Percentiles rank a stretch among this genome's conserved stretches.
Evolutionary conservation across 2,888 invertebrate genomes (phyloP).

Genomic region (Dynastes hyllus): DNA sequence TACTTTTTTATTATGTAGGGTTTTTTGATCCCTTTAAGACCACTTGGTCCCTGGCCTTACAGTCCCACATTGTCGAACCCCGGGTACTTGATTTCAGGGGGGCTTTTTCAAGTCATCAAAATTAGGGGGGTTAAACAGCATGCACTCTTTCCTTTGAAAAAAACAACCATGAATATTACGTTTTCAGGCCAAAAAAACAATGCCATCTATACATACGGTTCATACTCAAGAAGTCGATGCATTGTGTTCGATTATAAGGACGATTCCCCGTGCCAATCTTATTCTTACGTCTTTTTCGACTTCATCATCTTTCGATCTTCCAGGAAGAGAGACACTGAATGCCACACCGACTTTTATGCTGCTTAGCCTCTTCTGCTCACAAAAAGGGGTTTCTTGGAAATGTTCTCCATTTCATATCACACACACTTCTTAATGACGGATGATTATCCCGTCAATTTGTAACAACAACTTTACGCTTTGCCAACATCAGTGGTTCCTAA

Average conservation of each 20-base stretch:
- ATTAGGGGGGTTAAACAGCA: constrained; percentile 56
- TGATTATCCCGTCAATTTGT: constrained; percentile 53
- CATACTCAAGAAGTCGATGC: constrained; percentile 2
- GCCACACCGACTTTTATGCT: constrained; percentile 8
- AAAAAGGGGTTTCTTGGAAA: constrained; percentile 45
- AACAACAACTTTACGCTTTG: constrained; percentile 26
- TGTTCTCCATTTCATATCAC: constrained; percentile 45
- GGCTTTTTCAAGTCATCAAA: too few relatives aligned
- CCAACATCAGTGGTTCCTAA: constrained; percentile 16
- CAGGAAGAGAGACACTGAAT: constrained; percentile 25
- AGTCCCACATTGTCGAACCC: too few relatives aligned
- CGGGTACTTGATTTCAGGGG: too few relatives aligned
- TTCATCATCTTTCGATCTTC: constrained; percentile 33
- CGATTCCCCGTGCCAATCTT: constrained; percentile 47
- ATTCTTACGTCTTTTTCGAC: constrained; percentile 15
- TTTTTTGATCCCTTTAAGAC: neutral
- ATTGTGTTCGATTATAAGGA: constrained; percentile 43
- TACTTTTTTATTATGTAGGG: too few relatives aligned
- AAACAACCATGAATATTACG: too few relatives aligned
- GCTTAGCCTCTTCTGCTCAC: constrained; percentile 19
- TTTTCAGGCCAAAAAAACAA: too few relatives aligned
- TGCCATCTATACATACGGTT: constrained; percentile 3
- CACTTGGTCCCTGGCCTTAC: too few relatives aligned
- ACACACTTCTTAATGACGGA: constrained; percentile 50
- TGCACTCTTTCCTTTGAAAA: constrained; percentile 50